Evolutionary conservation across 2,113 vertebrate genomes (phyloP).

Genomic region (Spermophilus dauricus): DNA sequence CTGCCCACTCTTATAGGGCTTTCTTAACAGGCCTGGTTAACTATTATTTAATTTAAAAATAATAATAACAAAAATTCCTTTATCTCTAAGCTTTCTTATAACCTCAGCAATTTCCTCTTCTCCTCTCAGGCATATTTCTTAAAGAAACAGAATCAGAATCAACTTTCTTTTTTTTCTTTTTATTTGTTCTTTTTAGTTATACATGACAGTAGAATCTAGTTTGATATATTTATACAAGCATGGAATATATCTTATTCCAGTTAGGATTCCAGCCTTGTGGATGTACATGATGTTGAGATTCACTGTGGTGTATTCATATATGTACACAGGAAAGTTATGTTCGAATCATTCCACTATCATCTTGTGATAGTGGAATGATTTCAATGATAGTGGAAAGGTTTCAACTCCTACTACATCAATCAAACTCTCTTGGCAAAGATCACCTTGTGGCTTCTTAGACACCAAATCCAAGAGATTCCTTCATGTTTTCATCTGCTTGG

Average conservation of each 20-base stretch:
- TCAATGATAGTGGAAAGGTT: too few relatives aligned
- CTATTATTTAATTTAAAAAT: neutral
- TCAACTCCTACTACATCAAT: neutral
- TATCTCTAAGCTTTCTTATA: neutral
- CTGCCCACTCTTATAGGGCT: neutral
- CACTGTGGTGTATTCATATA: too few relatives aligned
- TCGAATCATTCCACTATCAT: too few relatives aligned
- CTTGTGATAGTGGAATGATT: too few relatives aligned
- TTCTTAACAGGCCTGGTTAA: neutral
- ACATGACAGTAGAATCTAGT: too few relatives aligned
- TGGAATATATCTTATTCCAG: too few relatives aligned
- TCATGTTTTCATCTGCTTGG: neutral
- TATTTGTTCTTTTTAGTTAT: too few relatives aligned
- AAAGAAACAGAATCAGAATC: neutral
- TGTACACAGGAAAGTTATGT: too few relatives aligned
- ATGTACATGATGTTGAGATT: too few relatives aligned
- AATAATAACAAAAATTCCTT: neutral
- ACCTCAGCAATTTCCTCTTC: neutral
- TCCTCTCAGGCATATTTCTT: neutral
- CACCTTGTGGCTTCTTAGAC: neutral
- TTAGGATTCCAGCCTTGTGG: too few relatives aligned
- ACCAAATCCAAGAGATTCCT: neutral
- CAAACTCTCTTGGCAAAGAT: neutral
- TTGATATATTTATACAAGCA: too few relatives aligned
- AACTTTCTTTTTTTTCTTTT: neutral